Conservation (phyloP, 2,888 invertebrate genomes). For the Drosophila formosana region DNA sequence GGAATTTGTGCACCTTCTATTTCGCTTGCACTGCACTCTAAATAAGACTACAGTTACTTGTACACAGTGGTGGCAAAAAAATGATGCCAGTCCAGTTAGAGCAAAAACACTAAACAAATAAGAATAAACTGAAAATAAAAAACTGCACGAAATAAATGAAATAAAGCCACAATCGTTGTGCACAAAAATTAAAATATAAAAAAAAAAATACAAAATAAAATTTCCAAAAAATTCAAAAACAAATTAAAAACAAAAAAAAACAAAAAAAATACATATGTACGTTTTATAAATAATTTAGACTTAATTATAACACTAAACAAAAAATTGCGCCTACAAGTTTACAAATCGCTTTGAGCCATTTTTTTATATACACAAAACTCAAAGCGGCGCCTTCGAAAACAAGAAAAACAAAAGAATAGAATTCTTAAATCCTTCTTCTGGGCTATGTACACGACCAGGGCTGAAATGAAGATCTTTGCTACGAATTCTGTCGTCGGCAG, state of each 20-base stretch:
- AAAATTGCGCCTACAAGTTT: conserved; percentile 11
- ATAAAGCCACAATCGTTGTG: conserved; percentile 24
- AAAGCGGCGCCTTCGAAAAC: conserved; percentile 14
- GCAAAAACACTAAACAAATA: conserved; percentile 7
- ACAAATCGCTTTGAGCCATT: conserved; percentile 38
- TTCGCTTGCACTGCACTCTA: conserved; percentile 34
- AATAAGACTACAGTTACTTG: conserved; percentile 43
- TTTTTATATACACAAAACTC: conserved; percentile 46
- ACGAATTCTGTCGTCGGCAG: conserved; percentile 53
- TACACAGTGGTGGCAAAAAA: conserved; percentile 32
- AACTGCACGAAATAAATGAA: conserved; percentile 47
- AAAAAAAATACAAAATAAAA: conserved; percentile 26
- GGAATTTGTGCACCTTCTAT: conserved; percentile 39
- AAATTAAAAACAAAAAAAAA: conserved; percentile 33
- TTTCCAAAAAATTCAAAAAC: conserved; percentile 22
- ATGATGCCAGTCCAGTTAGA: conserved; percentile 17
- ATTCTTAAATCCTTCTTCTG: conserved; percentile 3
- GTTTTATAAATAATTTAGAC: conserved; percentile 48
- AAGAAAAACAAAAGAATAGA: background rate
- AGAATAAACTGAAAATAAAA: conserved; percentile 29
- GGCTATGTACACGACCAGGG: conserved; percentile 58
- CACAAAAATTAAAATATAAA: conserved; percentile 17
- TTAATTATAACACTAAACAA: conserved; percentile 19
- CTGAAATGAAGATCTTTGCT: conserved; percentile 79
- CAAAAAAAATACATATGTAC: conserved; percentile 24